A percentile compares a stretch with the other conserved stretches of the same genome.
Conservation (phyloP, 2,113 vertebrate genomes). For the Picathartes gymnocephalus region DNA sequence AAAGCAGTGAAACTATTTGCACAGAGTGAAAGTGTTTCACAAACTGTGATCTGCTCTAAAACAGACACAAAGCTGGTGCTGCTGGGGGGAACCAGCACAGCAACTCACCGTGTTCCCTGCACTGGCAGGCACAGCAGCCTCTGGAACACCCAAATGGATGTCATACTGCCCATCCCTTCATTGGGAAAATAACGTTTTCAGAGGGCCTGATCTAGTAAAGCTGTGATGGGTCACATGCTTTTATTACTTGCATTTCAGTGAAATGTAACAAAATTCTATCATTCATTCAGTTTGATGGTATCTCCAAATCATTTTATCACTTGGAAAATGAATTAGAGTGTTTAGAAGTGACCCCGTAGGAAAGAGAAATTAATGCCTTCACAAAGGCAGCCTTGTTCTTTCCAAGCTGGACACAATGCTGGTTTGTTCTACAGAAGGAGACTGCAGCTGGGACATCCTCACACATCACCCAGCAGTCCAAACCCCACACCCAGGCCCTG, state of each 20-base stretch:
- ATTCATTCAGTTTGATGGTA: not conserved
- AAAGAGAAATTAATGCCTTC: not conserved
- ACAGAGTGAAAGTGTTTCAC: not conserved
- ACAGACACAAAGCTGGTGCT: not conserved
- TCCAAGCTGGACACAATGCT: not conserved
- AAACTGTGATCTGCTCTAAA: not conserved
- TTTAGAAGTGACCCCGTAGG: not conserved
- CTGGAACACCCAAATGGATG: not conserved
- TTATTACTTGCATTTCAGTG: not conserved
- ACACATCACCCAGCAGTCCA: not conserved
- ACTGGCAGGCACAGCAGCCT: not conserved
- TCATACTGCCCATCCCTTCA: accelerated
- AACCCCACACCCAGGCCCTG: not conserved
- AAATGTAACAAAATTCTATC: not conserved
- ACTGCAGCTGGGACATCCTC: not conserved
- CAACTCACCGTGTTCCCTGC: not conserved
- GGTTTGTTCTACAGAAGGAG: not conserved
- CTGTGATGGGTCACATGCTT: not conserved
- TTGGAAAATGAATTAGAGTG: not conserved
- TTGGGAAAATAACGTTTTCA: not conserved
- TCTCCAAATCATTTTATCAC: not conserved
- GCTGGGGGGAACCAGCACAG: not conserved
- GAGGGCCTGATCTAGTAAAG: not conserved
- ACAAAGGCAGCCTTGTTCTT: not conserved
- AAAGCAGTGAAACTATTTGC: not conserved